These are phyloP conservation scores for Brachionus manjavacas DNA, from an alignment of 1,140 invertebrate species.

Conservation along the genomic window DNA sequence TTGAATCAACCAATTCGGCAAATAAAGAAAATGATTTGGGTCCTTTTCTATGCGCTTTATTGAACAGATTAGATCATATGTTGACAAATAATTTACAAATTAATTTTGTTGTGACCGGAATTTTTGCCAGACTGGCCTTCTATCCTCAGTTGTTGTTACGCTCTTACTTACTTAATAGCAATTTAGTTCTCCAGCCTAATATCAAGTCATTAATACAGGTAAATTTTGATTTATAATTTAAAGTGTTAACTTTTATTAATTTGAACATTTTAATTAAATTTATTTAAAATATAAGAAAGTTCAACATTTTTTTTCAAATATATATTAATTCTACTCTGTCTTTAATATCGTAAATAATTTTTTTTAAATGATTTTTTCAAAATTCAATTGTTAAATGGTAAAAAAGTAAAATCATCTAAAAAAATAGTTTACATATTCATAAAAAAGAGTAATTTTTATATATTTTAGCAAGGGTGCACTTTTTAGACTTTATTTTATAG, in stretches of 20 bases:
- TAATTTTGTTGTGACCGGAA: constrained; percentile 79
- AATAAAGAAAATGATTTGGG: constrained; percentile 57
- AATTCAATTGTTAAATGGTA: no score
- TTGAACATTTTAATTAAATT: neutral
- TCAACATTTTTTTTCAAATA: no score
- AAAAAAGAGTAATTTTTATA: no score
- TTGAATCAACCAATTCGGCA: neutral
- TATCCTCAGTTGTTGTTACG: constrained; percentile 80
- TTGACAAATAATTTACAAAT: constrained; percentile 76
- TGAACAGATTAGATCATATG: constrained; percentile 77
- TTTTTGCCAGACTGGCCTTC: constrained; percentile 76
- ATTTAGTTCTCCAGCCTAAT: constrained; percentile 77
- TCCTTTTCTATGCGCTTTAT: constrained; percentile 74
- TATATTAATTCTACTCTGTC: no score
- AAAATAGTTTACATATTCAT: no score
- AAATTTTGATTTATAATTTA: neutral
- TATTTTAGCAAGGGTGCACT: no score
- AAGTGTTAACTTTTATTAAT: neutral
- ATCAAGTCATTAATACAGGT: constrained; percentile 85
- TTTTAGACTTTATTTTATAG: no score
- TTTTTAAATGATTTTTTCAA: no score
- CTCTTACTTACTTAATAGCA: constrained; percentile 78
- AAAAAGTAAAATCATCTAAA: no score
- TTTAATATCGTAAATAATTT: no score
- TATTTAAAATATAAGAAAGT: neutral